Conservation (phyloP, 2,797 vertebrate species). For the Anomalospiza imberbis region DNA sequence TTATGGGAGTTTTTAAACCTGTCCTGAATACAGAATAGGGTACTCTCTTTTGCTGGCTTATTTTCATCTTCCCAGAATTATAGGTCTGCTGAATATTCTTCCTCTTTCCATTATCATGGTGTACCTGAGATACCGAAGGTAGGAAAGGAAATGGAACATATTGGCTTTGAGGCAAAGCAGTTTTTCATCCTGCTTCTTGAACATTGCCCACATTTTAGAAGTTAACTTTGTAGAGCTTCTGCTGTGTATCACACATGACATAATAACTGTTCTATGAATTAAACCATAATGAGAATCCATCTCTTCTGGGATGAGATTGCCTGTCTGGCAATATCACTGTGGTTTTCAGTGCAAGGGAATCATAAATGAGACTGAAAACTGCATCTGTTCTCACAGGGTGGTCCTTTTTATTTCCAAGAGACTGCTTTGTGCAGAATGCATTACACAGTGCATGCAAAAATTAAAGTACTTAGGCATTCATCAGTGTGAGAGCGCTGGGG, state of each 20-base stretch:
- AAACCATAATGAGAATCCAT: not conserved
- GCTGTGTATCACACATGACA: not conserved
- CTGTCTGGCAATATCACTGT: not conserved
- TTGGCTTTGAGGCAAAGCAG: not conserved
- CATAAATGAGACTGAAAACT: not conserved
- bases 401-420: not conserved
- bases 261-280: not conserved
- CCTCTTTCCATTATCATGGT: not conserved
- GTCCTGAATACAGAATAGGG: not conserved
- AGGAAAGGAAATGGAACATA: not conserved
- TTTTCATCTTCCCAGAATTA: not conserved
- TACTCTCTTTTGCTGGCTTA: not conserved
- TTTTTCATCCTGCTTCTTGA: not conserved
- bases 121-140: not conserved
- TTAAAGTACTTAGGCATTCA: not conserved
- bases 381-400: not conserved
- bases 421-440: not conserved
- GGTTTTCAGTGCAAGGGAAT: not conserved
- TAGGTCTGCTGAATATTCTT: not conserved
- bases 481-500: not conserved
- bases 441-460: not conserved
- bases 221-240: not conserved
- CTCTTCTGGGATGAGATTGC: not conserved
- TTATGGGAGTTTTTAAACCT: not conserved
- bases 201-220: not conserved